These are phyloP conservation scores for Scartelaos histophorus DNA, from an alignment of 2,113 vertebrate genomes.

Conservation along the genomic window DNA sequence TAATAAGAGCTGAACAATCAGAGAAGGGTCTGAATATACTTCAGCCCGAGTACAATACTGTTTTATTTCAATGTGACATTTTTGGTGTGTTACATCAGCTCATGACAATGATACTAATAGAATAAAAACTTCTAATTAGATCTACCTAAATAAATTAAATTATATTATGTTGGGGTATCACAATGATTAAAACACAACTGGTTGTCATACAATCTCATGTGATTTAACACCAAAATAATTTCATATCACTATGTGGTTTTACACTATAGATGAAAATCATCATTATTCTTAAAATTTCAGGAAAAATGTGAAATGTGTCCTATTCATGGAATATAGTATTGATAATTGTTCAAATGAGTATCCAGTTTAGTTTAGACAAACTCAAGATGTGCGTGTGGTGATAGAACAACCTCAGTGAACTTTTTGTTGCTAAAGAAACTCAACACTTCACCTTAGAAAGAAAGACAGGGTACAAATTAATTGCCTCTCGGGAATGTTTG, in stretches of 20 bases:
- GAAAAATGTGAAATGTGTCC: too few species aligned
- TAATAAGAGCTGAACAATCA: neutral
- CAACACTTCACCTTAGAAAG: constrained; percentile 33
- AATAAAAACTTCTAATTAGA: neutral
- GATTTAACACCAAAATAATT: too few species aligned
- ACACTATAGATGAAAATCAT: too few species aligned
- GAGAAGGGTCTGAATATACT: neutral
- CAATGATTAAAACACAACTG: too few species aligned
- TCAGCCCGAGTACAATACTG: neutral
- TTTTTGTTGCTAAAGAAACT: constrained; percentile 17
- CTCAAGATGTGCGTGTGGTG: too few species aligned
- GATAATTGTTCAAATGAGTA: too few species aligned
- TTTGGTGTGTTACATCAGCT: neutral
- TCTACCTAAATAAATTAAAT: neutral
- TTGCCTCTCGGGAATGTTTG: constrained; percentile 44
- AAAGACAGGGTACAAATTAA: constrained; percentile 44
- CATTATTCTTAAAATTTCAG: too few species aligned
- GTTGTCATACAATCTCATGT: too few species aligned
- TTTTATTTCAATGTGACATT: neutral
- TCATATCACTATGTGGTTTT: too few species aligned
- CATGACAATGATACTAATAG: neutral
- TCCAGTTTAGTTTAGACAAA: too few species aligned
- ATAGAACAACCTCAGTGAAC: neutral
- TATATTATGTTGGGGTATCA: too few species aligned
- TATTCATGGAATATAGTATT: too few species aligned